Conservation (phyloP, 2,113 vertebrate species). For the Oceanodroma tethys region DNA sequence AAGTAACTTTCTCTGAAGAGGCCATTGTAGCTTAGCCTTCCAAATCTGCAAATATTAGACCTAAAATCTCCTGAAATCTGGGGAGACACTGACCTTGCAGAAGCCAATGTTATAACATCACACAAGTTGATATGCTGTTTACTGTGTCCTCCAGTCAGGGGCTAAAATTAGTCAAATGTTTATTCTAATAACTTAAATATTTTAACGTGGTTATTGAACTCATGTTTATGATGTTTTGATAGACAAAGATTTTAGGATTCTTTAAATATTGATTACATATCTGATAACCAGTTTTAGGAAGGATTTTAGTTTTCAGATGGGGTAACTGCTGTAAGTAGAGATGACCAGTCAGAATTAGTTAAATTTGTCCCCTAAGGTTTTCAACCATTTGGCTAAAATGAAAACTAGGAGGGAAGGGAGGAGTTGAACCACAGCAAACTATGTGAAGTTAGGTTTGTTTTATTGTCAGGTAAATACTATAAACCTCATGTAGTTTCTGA, state of each 20-base stretch:
- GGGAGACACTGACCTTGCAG: not conserved
- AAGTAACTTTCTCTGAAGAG: not conserved
- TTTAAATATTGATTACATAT: not conserved
- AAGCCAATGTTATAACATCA: not conserved
- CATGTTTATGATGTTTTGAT: not conserved
- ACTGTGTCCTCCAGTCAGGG: not conserved
- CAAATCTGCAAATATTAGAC: not conserved
- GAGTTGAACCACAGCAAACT: not conserved
- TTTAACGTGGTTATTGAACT: not conserved
- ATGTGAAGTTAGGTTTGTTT: not conserved
- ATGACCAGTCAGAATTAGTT: not conserved
- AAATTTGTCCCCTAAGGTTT: not conserved
- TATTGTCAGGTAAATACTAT: not conserved
- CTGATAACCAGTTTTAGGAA: not conserved
- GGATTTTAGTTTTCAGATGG: not conserved
- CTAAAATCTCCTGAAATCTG: slow-evolving; percentile 12
- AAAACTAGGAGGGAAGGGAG: not conserved
- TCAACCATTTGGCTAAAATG: not conserved
- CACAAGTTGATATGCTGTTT: not conserved
- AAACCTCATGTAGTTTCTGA: not conserved
- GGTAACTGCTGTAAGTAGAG: not conserved
- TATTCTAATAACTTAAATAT: not conserved
- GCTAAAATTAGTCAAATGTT: not conserved
- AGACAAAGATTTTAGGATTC: not conserved
- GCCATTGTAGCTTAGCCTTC: not conserved